Evolutionary conservation across 2,888 invertebrate genomes (phyloP).

Genomic region (Blastobasis adustella): DNA sequence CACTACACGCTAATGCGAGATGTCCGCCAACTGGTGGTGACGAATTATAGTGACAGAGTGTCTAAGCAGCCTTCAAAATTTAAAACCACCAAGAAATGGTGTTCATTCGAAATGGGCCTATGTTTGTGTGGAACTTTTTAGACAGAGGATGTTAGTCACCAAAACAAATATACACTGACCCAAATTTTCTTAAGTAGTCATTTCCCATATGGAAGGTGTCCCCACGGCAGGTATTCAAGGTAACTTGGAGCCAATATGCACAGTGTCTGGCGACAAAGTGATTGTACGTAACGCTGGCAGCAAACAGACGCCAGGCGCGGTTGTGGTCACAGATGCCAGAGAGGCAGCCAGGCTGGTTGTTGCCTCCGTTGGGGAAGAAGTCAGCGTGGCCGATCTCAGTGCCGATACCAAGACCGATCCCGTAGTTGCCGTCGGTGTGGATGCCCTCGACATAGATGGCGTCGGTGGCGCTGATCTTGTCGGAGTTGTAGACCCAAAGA

Average conservation of each 20-base stretch:
- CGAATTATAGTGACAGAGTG: too few species aligned
- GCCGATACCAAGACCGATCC: conserved; percentile 50
- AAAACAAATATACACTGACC: conserved; percentile 11
- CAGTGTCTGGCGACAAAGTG: conserved; percentile 27
- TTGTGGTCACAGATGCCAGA: conserved; percentile 29
- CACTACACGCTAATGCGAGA: too few species aligned
- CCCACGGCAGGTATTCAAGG: conserved; percentile 24
- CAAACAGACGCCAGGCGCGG: conserved; percentile 33
- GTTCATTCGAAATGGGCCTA: too few species aligned
- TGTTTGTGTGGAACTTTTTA: too few species aligned
- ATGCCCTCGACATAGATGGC: conserved; percentile 28
- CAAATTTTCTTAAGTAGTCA: conserved; percentile 25
- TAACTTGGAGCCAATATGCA: conserved; percentile 18
- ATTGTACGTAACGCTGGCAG: conserved; percentile 26
- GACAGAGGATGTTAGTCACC: too few species aligned
- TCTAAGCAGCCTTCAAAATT: too few species aligned
- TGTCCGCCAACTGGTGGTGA: too few species aligned
- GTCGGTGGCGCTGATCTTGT: conserved; percentile 31
- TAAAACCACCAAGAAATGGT: too few species aligned
- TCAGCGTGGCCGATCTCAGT: conserved; percentile 58
- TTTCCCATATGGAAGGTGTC: conserved; percentile 27
- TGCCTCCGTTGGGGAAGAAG: conserved; percentile 71
- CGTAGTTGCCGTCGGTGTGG: conserved; percentile 49
- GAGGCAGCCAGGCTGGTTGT: conserved; percentile 27
- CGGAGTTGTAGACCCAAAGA: conserved; percentile 20